Conservation (phyloP, 2,888 invertebrate genomes). For the Listrodromus nycthemerus region DNA sequence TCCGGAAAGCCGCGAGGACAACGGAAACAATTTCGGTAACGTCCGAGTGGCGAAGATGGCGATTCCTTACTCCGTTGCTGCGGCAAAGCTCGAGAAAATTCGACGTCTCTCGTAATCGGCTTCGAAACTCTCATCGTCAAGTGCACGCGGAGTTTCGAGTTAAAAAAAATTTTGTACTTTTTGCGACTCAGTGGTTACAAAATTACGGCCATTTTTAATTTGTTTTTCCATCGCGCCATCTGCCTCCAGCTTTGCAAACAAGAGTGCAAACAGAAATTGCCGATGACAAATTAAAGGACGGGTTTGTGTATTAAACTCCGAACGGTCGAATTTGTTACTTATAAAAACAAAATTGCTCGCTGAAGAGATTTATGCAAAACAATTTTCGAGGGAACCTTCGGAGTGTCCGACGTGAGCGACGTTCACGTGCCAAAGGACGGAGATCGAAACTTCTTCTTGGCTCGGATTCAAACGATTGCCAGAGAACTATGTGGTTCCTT, state of each 20-base stretch:
- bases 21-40: constrained; percentile 27
- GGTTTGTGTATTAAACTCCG: too few species aligned
- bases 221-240: too few species aligned
- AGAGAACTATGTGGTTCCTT: constrained; percentile 40
- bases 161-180: too few species aligned
- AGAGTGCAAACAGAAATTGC: too few species aligned
- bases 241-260: too few species aligned
- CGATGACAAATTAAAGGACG: too few species aligned
- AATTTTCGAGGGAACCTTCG: constrained; percentile 50
- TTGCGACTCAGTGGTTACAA: too few species aligned
- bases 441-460: constrained; percentile 58
- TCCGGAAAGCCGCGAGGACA: neutral
- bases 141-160: neutral
- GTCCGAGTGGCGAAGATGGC: constrained; percentile 26
- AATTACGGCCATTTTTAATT: too few species aligned
- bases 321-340: too few species aligned
- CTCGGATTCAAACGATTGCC: constrained; percentile 60
- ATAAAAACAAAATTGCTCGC: constrained; percentile 17
- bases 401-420: constrained; percentile 40
- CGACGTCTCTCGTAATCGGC: constrained; percentile 17
- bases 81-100: constrained; percentile 1
- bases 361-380: constrained; percentile 40
- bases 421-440: constrained; percentile 52
- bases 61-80: constrained; percentile 14
- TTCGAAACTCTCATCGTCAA: constrained; percentile 7